phyloP scores from a whole-genome alignment of 2,113 vertebrate species.

The Notechis scutatus region DNA sequence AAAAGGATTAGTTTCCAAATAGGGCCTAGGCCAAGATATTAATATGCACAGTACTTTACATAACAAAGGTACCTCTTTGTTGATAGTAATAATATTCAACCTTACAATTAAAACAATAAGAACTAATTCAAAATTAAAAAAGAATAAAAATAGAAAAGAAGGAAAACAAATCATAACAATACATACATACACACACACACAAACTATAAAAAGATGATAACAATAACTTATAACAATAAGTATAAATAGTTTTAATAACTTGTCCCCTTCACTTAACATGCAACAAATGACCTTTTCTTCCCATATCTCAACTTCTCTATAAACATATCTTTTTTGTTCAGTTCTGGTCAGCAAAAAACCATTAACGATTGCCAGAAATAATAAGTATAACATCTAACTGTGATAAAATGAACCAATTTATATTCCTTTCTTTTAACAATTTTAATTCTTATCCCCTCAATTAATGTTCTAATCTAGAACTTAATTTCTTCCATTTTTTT shows the following conservation, averaged over 20 bases:
- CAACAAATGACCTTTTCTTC: background rate
- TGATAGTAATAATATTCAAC: background rate
- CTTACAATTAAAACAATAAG: background rate
- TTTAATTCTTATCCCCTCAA: too few relatives aligned
- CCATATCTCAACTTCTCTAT: background rate
- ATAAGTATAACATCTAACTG: background rate
- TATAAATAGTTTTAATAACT: background rate
- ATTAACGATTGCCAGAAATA: background rate
- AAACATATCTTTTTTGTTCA: background rate
- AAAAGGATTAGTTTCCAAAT: background rate
- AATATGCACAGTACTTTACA: background rate
- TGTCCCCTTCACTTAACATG: background rate
- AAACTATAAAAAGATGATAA: too few relatives aligned
- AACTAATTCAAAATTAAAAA: background rate
- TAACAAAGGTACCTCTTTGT: background rate
- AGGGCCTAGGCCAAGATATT: background rate
- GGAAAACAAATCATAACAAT: background rate
- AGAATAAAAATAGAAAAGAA: background rate
- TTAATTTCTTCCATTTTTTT: too few relatives aligned
- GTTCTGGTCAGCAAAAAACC: background rate
- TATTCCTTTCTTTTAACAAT: too few relatives aligned
- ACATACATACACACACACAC: too few relatives aligned
- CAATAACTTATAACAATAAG: background rate
- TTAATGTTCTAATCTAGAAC: too few relatives aligned
- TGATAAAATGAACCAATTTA: too few relatives aligned